Base-by-base conservation (phyloP, 1,140 invertebrate species). In the Thaumetopoea pityocampa region DNA sequence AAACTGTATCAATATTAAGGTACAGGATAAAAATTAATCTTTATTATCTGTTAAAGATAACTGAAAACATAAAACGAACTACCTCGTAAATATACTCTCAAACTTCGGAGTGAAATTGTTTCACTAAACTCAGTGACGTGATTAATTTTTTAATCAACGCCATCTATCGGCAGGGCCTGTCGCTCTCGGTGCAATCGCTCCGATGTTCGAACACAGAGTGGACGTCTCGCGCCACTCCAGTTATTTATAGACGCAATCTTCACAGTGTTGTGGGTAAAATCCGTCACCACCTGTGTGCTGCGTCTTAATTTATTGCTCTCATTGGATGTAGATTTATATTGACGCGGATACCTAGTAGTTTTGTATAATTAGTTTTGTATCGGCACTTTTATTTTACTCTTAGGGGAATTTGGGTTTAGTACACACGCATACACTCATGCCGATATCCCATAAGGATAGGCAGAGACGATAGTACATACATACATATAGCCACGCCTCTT, bases 181-280 rank as follows among this genome's bases (percentile, higher is more conserved):
- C 65, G 63, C 59, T 55, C 44, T 47, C 35, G 37, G 24, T 34
- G 61, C 70, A 66, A 81, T 82, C 64, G 67, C 37, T 82, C 72
- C 28, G 35, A 43, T 50, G 30, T 35, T 46, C 54, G 53, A 56
- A 47, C 35, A n/a, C n/a, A 33, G 56, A 56, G 49, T 52, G 59
- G 65, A 68, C 67, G 46, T 67, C 51, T 45, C 37, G 34, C 58
- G 60, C 60, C 51, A 50, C 35, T 58, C 37, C 44, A 36, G 67
- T 74, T 72, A 79, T 82, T 80, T 82, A 82, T 82, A 51, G 74
- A 41, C 43, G 55, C 67, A 78, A 78, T 80, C 60, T 73, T 69
- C 50, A 52, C 46, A 61, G 50, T 51, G 52, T 41, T 63, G 34
- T 40, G 22, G 49, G 53, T 50, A 62, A 66, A 66, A 62, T 41